Percentiles rank a stretch among this genome's conserved stretches.
Evolutionary conservation across 2,888 invertebrate genomes (phyloP).

Genomic region (Drosophila fulvimacula): DNA sequence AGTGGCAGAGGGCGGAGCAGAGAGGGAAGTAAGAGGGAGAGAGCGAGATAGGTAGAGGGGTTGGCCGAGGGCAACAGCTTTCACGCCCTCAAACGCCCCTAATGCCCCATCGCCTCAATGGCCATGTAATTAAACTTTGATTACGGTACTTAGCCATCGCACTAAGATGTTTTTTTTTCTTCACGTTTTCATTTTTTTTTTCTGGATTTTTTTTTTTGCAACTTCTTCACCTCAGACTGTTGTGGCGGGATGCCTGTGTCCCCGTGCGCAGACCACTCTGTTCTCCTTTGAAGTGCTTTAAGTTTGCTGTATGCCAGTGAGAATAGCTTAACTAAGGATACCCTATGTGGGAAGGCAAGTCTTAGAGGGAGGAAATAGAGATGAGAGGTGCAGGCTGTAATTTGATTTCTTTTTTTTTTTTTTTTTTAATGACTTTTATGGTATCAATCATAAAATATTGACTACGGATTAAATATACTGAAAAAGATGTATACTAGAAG

Average conservation of each 20-base stretch:
- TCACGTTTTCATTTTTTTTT: slow-evolving; percentile 14
- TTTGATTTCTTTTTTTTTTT: background rate
- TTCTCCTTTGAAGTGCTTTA: slow-evolving; percentile 41
- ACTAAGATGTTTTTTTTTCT: slow-evolving; percentile 50
- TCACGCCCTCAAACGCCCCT: slow-evolving; percentile 39
- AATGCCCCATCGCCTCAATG: slow-evolving; percentile 65
- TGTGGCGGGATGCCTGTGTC: slow-evolving; percentile 27
- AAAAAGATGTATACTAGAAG: no score
- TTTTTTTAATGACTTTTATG: no score
- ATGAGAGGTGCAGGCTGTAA: background rate
- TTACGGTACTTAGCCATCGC: slow-evolving; percentile 76
- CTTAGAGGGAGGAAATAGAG: background rate
- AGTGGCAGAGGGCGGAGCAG: background rate
- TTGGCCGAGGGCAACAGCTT: slow-evolving; percentile 17
- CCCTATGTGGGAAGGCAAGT: slow-evolving; percentile 6
- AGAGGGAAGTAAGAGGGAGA: background rate
- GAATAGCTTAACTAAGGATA: slow-evolving; percentile 15
- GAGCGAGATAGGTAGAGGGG: background rate
- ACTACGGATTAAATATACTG: no score
- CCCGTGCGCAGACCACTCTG: slow-evolving; percentile 9
- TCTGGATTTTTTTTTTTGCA: slow-evolving; percentile 24
- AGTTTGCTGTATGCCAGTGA: slow-evolving; percentile 11
- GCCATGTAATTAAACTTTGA: slow-evolving; percentile 78
- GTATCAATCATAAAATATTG: no score
- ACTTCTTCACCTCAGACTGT: slow-evolving; percentile 47